phyloP scores from a whole-genome alignment of 2,113 vertebrate genomes.

The Rhea pennata region DNA sequence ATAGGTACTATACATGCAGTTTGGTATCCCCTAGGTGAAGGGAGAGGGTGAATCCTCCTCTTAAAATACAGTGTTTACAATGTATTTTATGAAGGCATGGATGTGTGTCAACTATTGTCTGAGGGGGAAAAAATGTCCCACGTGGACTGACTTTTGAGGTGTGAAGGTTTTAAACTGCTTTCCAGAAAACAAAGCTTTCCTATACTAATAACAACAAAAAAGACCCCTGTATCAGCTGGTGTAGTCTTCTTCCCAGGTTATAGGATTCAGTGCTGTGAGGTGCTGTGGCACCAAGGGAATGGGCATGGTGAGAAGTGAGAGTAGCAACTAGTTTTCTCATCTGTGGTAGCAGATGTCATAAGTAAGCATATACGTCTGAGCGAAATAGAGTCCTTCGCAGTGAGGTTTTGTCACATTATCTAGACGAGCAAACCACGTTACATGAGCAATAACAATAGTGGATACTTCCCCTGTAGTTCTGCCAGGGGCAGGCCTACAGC shows the following conservation, averaged over 20 bases:
- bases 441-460: constrained; percentile 34
- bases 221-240: not conserved
- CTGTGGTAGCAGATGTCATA: not conserved
- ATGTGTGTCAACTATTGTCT: not conserved
- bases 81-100: not conserved
- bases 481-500: constrained; percentile 29
- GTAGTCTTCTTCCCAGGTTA: not conserved
- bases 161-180: not conserved
- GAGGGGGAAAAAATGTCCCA: not conserved
- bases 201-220: not conserved
- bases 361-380: not conserved
- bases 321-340: not conserved
- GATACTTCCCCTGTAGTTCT: constrained; percentile 16
- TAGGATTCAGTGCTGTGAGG: not conserved
- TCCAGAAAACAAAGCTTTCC: not conserved
- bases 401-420: not conserved
- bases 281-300: not conserved
- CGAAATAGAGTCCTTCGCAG: not conserved
- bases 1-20: not conserved
- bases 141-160: not conserved
- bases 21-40: not conserved
- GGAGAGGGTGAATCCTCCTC: not conserved
- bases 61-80: not conserved
- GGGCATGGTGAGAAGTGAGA: not conserved
- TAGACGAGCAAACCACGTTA: not conserved